Evolutionary conservation across 1,140 invertebrate species (phyloP).

Genomic region (Nasonia longicornis): DNA sequence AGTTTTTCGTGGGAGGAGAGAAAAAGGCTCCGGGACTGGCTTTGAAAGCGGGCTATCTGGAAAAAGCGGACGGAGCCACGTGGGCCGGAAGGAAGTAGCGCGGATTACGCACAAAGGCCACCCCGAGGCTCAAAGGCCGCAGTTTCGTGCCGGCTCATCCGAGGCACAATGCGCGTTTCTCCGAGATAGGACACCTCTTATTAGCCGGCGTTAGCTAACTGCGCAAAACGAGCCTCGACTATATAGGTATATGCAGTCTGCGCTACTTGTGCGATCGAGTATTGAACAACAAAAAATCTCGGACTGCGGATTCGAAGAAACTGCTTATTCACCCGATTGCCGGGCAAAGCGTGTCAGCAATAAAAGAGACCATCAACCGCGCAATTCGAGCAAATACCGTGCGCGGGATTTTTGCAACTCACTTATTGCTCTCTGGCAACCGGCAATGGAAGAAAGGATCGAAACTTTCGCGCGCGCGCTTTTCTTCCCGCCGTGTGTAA

Average conservation of each 20-base stretch:
- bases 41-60: conserved; percentile 17
- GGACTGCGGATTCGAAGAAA: conserved; percentile 37
- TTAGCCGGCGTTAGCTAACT: neutral
- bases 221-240: neutral
- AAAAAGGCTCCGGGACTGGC: conserved; percentile 11
- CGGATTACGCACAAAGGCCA: conserved; percentile 55
- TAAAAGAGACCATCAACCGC: neutral
- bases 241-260: too few relatives aligned
- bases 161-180: conserved; percentile 21
- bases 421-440: neutral
- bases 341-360: neutral
- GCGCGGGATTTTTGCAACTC: neutral
- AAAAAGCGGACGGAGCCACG: neutral
- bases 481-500: neutral
- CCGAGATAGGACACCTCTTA: conserved; percentile 16
- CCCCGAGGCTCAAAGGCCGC: conserved; percentile 4
- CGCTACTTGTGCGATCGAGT: neutral
- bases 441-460: neutral
- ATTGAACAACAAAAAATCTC: neutral
- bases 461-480: neutral
- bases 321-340: conserved; percentile 53
- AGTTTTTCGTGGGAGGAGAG: neutral
- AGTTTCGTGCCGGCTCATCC: neutral
- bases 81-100: conserved; percentile 58
- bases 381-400: neutral